Evolutionary conservation across 2,888 invertebrate species (phyloP).

Genomic region (Phania funesta): DNA sequence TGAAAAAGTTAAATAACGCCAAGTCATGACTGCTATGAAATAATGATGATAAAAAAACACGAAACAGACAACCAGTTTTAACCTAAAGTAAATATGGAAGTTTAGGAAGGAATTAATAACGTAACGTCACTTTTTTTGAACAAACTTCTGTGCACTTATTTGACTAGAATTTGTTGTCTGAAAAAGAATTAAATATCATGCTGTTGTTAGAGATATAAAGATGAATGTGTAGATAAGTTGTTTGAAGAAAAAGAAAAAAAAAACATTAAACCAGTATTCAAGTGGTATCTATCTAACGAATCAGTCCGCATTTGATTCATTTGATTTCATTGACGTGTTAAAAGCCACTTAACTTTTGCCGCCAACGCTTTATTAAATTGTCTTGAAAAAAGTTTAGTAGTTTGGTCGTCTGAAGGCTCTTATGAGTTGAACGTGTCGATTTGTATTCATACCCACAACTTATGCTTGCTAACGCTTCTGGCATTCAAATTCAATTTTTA

Average conservation of each 20-base stretch:
- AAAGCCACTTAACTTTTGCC: constrained; percentile 61
- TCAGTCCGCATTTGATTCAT: constrained; percentile 13
- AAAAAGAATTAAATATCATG: constrained; percentile 43
- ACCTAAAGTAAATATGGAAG: constrained; percentile 44
- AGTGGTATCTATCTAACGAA: neutral
- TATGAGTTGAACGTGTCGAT: constrained; percentile 40
- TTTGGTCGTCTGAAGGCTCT: constrained; percentile 10
- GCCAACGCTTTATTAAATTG: constrained; percentile 62
- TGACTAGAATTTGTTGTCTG: neutral
- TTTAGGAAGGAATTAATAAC: constrained; percentile 43
- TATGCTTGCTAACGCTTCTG: constrained; percentile 42
- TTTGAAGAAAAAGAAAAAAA: neutral
- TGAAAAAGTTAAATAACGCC: constrained; percentile 39
- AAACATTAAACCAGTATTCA: constrained; percentile 21
- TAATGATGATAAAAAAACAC: neutral
- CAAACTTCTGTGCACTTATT: constrained; percentile 3
- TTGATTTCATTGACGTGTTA: constrained; percentile 59
- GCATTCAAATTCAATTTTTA: constrained; percentile 57
- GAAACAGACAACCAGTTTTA: constrained; percentile 21
- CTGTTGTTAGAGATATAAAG: constrained; percentile 31
- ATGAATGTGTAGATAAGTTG: constrained; percentile 32
- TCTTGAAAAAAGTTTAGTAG: constrained; percentile 17
- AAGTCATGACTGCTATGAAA: constrained; percentile 32
- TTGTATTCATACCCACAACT: constrained; percentile 39
- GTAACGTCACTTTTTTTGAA: neutral